These are phyloP conservation scores for Apis dorsata DNA, from an alignment of 1,140 invertebrate genomes.

Conservation along the genomic window DNA sequence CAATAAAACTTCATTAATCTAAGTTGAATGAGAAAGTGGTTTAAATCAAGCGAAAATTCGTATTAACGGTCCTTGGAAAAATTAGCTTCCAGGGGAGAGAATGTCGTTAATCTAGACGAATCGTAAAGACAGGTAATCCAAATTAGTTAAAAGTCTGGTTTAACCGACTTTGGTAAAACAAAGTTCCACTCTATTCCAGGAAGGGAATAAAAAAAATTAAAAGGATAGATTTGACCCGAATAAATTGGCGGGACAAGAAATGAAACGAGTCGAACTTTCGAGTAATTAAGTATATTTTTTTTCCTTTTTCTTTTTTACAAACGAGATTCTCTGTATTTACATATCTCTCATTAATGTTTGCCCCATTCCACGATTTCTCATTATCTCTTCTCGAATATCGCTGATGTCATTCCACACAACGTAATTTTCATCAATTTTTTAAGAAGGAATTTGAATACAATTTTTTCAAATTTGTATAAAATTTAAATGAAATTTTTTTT, in stretches of 20 bases:
- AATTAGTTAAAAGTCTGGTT: conserved; percentile 3
- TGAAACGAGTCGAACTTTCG: neutral
- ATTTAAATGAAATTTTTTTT: too few species aligned
- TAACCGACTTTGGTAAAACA: neutral
- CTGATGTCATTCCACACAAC: neutral
- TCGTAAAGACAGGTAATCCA: conserved; percentile 2
- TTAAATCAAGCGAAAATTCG: neutral
- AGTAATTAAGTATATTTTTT: neutral
- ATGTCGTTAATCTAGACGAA: conserved; percentile 15
- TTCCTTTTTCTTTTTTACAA: neutral
- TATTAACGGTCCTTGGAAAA: conserved; percentile 17
- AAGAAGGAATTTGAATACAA: neutral
- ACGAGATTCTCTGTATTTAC: neutral
- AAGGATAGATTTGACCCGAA: neutral
- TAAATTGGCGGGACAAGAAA: neutral
- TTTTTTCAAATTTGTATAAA: too few species aligned
- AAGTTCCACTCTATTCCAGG: neutral
- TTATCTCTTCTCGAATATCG: neutral
- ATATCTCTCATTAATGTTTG: neutral
- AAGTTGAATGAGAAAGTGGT: neutral
- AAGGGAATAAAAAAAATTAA: neutral
- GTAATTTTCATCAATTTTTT: neutral
- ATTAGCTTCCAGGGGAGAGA: neutral
- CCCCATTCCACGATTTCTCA: neutral
- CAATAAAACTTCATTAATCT: neutral